These are phyloP conservation scores for Musca domestica DNA, from an alignment of 1,140 invertebrate species.

Conservation along the genomic window DNA sequence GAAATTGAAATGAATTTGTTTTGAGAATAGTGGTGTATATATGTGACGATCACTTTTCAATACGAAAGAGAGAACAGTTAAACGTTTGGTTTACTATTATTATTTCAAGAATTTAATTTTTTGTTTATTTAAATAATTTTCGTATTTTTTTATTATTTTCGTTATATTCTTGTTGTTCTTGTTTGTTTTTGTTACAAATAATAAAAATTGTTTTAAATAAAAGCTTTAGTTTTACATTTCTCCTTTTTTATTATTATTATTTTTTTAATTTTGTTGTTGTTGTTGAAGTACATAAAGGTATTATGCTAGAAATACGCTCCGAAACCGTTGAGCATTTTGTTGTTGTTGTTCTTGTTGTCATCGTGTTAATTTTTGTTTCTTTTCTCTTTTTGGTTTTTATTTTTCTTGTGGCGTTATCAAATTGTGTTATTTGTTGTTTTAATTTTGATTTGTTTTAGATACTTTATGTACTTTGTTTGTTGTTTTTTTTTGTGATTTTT, in stretches of 20 bases:
- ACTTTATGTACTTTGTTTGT: background rate
- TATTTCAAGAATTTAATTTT: conserved; percentile 12
- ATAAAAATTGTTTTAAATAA: conserved; percentile 12
- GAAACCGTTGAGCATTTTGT: conserved; percentile 52
- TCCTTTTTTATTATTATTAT: background rate
- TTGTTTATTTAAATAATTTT: background rate
- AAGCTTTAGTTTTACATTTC: conserved; percentile 2
- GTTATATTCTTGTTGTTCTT: background rate
- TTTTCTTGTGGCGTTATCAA: conserved; percentile 4
- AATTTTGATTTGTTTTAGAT: background rate
- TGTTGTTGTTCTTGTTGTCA: conserved; percentile 33
- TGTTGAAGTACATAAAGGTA: conserved; percentile 28
- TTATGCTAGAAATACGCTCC: conserved; percentile 47
- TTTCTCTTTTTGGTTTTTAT: background rate
- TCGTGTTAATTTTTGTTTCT: conserved; percentile 27
- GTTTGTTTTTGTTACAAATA: background rate
- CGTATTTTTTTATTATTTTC: background rate
- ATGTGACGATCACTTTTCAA: no score
- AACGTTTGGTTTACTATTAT: background rate
- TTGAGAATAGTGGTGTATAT: no score
- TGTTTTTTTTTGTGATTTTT: background rate
- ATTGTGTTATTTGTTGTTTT: conserved; percentile 1
- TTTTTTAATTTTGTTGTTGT: conserved; percentile 16
- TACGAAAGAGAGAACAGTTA: no score
- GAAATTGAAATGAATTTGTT: no score